These are phyloP conservation scores for Nerophis ophidion DNA, from an alignment of 2,113 vertebrate species.

Conservation along the genomic window DNA sequence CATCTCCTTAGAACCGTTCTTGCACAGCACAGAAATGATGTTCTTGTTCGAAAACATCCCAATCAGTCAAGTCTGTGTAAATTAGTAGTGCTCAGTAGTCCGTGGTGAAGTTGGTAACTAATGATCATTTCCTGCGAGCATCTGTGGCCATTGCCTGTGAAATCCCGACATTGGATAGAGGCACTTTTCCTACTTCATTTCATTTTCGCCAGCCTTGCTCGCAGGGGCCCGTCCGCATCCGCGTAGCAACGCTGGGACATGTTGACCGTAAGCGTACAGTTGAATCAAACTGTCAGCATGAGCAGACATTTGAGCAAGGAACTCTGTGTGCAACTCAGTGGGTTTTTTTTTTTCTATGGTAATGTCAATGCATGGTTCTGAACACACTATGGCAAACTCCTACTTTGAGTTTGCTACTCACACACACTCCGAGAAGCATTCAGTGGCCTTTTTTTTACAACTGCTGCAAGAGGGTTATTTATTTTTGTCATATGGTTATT, in stretches of 20 bases:
- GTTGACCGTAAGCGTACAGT: conserved; percentile 36
- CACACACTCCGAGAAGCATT: conserved; percentile 41
- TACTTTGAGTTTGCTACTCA: conserved; percentile 47
- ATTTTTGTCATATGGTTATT: conserved; percentile 54
- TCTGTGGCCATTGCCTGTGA: conserved; percentile 50
- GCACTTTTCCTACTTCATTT: conserved; percentile 24
- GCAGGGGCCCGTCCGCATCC: conserved; percentile 9
- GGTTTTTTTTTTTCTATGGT: conserved; percentile 35
- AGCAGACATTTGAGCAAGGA: conserved; percentile 27
- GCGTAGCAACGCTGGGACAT: conserved; percentile 34
- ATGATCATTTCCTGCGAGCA: conserved; percentile 35
- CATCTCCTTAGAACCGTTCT: conserved; percentile 15
- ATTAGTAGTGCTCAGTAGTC: conserved; percentile 29
- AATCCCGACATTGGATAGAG: conserved; percentile 52
- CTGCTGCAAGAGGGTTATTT: conserved; percentile 63
- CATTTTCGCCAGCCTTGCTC: conserved; percentile 16
- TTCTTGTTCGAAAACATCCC: conserved; percentile 22
- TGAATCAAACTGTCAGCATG: conserved; percentile 40
- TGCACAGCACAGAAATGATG: conserved; percentile 20
- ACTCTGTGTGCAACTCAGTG: conserved; percentile 23
- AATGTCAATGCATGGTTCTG: conserved; percentile 48
- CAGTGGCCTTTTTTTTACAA: conserved; percentile 67
- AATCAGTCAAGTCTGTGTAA: conserved; percentile 12
- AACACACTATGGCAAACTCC: conserved; percentile 26
- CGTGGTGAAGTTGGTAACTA: conserved; percentile 22